Evolutionary conservation across 2,113 vertebrate genomes (phyloP), one percentile per base, ranked within the genome.

Genomic region (Hydrolagus affinis): DNA sequence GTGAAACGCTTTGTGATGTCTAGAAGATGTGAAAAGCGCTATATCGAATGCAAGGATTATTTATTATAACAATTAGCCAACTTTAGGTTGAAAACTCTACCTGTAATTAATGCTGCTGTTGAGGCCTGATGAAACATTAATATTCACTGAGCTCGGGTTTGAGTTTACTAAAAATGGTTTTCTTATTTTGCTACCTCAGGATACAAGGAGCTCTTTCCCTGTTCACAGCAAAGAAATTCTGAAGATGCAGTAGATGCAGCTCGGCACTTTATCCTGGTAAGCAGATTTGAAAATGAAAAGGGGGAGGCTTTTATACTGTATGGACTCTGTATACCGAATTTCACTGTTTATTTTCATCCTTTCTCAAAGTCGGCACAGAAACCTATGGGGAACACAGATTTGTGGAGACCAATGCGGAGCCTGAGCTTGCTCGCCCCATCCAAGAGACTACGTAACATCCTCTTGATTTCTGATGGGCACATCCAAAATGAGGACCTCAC

Each of bases 381-480:
- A 62, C 87, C 90, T 72, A 93, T 95, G 87, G 96, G 96, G 86
- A 93, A 93, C 89, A 96, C 96, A 8, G 95, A 96, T 86, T 92
- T 98, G 85, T 97, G 95, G 96, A 93, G 94, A 73, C 90, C 90
- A 0, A 92, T 97, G 64, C 91, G 86, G 14, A 94, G 90, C 8
- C 91, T 97, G 85, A 90, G 89, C 76, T 90, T 97, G 69, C 90
- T 97, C 21, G 92, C 92, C 85, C 95, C 95, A 2, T 91, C 93
- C n/a, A 86, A 86, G 11, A 91, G 94, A 14, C 9, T 89, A 3
- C 91, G 94, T 76, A 96, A 93, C 86, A 88, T 98, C 85, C 89
- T 98, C 87, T 91, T 97, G 85, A 90, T 97, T 87, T 97, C 94
- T 0, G 96, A 96, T 25, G 96, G 96, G 3, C 96, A 97, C 87